Evolutionary conservation across 2,797 vertebrate genomes (phyloP), one percentile per base, ranked within the genome.

Genomic region (Pipistrellus nathusii): DNA sequence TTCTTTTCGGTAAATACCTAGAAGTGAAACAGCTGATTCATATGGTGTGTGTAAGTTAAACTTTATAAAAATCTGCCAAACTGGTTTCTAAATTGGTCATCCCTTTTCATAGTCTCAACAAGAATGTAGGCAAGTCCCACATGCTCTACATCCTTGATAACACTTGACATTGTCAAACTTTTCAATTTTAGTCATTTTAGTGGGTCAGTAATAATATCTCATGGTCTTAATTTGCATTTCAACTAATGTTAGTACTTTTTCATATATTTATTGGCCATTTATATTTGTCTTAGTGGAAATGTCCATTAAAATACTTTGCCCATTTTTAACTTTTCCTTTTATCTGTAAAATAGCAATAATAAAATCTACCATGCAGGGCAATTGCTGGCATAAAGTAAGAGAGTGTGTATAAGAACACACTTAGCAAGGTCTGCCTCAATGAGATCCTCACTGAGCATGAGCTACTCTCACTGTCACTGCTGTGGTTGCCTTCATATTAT

Each of bases 261-360:
- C 68, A 75, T 53, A 46, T 57, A 35, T 13, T 81, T 81, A 25
- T 38, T 84, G 32, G 27, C 30, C 20, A 85, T 55, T 88, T 81
- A 35, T 87, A 44, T 85, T 82, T 77, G 78, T 77, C 35, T 85
- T 78, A 87, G 44, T 11, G 25, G 15, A 96, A 73, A 30, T 86
- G 11, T 77, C 32, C 64, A 21, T 51, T 80, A 89, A 95, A 87
- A 69, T 75, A 53, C 35, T 85, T 92, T 85, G 18, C 20, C 11
- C 25, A 53, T 84, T 89, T 82, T 59, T 23, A 64, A 75, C 62
- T 51, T 91, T 84, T 51, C 80, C 59, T 80, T 80, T 90, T 38
- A 89, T 92, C 71, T 94, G 68, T 90, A 88, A 96, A 96, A 88
- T 95, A 92, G 92, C 57, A 11, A 64, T 55, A 68, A 48, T 84